Evolutionary conservation across 2,888 invertebrate genomes (phyloP), one percentile per base, ranked within the genome.

Genomic region (Chrysotoxum bicinctum): DNA sequence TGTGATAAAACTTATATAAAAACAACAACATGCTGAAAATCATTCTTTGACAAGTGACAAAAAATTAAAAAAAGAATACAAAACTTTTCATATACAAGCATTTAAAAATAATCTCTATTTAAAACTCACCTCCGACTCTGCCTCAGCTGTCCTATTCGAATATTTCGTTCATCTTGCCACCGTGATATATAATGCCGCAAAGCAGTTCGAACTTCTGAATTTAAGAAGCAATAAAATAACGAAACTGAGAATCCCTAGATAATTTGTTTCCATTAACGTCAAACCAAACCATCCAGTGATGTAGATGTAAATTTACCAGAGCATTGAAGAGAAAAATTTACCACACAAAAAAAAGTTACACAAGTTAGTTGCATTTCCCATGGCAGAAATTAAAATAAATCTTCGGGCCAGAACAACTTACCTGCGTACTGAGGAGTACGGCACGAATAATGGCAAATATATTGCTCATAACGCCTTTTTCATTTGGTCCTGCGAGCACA

Each of bases 201-300:
- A 0, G 97, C 95, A 90, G 96, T 96, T 75, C 97, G 95, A 7
- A 98, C 98, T 92, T 98, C 98, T 8, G 97, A 96, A 93, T 98
- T 98, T 90, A 98, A 94, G 92, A 98, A 98, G 92, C 98, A 98
- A 93, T 97, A 98, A 93, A 98, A 96, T 87, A 98, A 92, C 14
- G 98, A 97, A 87, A 98, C 97, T 70, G 95, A 95, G 90, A 98
- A 96, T 87, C 98, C 98, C 98, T 98, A 93, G 58, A 84, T 54
- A 45, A 78, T 40, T 58, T 37, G 21, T 73, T 54, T 75, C 77
- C 56, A 64, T 43, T 14, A 26, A 5, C 30, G 7, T 2, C 1
- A 26, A 45, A n/a, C 68, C 32, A 23, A 32, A 66, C 45, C 64
- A 52, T 50, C 40, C 54, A 58, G 12, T 16, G 48, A 37, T 1